These are phyloP conservation scores for Pissodes strobi DNA, from an alignment of 1,140 invertebrate genomes.

Conservation along the genomic window DNA sequence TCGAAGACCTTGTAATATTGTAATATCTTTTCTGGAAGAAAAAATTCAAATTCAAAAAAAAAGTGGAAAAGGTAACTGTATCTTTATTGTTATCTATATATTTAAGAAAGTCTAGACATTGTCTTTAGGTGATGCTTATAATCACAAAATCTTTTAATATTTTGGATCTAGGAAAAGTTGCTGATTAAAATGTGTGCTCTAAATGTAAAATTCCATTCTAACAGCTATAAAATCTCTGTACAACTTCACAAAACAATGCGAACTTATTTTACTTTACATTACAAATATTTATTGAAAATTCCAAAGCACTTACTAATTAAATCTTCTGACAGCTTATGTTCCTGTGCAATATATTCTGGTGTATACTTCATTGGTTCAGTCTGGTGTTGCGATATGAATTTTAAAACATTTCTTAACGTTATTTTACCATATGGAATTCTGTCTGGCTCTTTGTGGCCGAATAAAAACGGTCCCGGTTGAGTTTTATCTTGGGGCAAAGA, in stretches of 20 bases:
- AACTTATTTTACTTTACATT: too few species aligned
- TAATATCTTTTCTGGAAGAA: constrained; percentile 60
- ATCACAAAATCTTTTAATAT: too few species aligned
- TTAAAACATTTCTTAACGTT: constrained; percentile 60
- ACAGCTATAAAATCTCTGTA: too few species aligned
- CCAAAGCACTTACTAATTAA: constrained; percentile 61
- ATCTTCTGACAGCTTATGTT: constrained; percentile 68
- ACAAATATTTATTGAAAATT: not conserved
- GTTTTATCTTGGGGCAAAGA: constrained; percentile 58
- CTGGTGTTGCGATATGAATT: constrained; percentile 67
- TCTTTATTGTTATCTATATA: not conserved
- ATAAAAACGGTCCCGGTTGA: constrained; percentile 56
- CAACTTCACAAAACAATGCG: too few species aligned
- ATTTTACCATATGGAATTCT: constrained; percentile 59
- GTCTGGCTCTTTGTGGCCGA: constrained; percentile 62
- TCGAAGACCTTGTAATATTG: constrained; percentile 61
- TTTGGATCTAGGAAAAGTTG: too few species aligned
- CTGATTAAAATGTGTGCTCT: too few species aligned
- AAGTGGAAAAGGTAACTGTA: not conserved
- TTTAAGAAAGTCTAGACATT: not conserved
- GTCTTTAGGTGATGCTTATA: not conserved
- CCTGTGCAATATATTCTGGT: constrained; percentile 63
- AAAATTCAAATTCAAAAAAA: constrained; percentile 21
- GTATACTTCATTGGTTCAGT: constrained; percentile 62
- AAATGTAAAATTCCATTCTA: too few species aligned